phyloP scores from a whole-genome alignment of 2,888 invertebrate species.

The Xylota sylvarum region DNA sequence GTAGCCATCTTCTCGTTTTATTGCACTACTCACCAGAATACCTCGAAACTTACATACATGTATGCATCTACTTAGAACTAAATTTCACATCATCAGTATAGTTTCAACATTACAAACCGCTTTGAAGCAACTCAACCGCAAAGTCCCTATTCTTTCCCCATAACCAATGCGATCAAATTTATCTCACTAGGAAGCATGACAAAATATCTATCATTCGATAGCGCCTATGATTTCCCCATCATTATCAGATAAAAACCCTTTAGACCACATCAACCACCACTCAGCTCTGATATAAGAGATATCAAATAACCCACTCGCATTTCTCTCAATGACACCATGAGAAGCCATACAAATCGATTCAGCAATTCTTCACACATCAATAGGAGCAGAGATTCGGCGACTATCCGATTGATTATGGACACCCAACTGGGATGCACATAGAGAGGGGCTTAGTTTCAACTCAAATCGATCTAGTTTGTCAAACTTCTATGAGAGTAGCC shows the following conservation, averaged over 20 bases:
- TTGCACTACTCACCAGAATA: not conserved
- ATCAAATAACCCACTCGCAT: constrained; percentile 62
- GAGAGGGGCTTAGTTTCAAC: not conserved
- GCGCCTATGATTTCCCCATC: constrained; percentile 45
- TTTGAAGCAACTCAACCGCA: constrained; percentile 40
- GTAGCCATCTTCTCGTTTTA: no score
- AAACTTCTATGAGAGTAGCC: not conserved
- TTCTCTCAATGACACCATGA: constrained; percentile 55
- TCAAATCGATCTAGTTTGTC: not conserved
- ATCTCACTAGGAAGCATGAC: constrained; percentile 45
- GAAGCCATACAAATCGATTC: constrained; percentile 70
- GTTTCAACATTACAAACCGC: constrained; percentile 33
- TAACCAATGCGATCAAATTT: constrained; percentile 26
- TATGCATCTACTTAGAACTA: not conserved
- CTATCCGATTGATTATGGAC: constrained; percentile 16
- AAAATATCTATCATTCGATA: constrained; percentile 46
- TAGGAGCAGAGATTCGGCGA: constrained; percentile 7
- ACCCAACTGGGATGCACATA: not conserved
- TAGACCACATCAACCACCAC: constrained; percentile 68
- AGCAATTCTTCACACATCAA: constrained; percentile 61
- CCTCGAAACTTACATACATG: not conserved
- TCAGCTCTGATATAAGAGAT: constrained; percentile 54
- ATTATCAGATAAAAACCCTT: constrained; percentile 44
- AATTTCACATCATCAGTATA: constrained; percentile 16
- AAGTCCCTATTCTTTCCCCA: constrained; percentile 14